Base-by-base conservation (phyloP, 2,888 invertebrate species). In the Metopia argyrocephala region DNA sequence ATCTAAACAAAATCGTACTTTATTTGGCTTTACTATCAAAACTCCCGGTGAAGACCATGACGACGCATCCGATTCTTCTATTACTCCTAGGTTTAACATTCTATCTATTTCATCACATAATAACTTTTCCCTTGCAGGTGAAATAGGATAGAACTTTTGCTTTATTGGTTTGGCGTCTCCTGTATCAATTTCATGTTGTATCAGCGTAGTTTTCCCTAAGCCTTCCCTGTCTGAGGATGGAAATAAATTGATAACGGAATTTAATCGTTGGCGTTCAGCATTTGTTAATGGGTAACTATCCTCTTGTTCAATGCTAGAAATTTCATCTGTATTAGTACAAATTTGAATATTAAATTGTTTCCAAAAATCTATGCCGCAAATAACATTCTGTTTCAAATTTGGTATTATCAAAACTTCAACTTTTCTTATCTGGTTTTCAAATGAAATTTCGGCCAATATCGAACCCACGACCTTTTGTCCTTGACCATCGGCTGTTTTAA, bases 11-110 rank as follows among this genome's bases (percentile, higher is more conserved):
- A 21, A 38, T 18, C 61, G 9, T 3, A 27, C 27, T 38, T 59
- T 7, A 59, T 15, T 31, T 31, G 27, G 59, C 18, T 59, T 59
- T 6, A 61, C 61, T 1, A 61, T 28, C 15, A 61, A 61, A 2
- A 61, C 61, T 5, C 45, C 46, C 15, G 61, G 46, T 23, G 61
- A 61, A 45, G 59, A 59, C 59, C 59, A 59, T 59, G 4, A n/a
- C 31, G 23, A 59, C 31, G 9, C 31, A 31, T 31, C 31, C 5
- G 31, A 5, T 31, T 31, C 31, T 31, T 31, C 31, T 6, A 31
- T 31, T 31, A 31, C 31, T 9, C 31, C 31, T 31, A 31, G 9
- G 4, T 18, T 20, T n/a, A 59, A 12, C 61, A 61, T 61, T 23
- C 61, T 61, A 46, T 61, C 45, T 2, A 64, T 64, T 45, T 64